A percentile compares a stretch with the other conserved stretches of the same genome.
Evolutionary conservation across 2,888 invertebrate genomes (phyloP).

Genomic region (Nemotelus pantherinus): DNA sequence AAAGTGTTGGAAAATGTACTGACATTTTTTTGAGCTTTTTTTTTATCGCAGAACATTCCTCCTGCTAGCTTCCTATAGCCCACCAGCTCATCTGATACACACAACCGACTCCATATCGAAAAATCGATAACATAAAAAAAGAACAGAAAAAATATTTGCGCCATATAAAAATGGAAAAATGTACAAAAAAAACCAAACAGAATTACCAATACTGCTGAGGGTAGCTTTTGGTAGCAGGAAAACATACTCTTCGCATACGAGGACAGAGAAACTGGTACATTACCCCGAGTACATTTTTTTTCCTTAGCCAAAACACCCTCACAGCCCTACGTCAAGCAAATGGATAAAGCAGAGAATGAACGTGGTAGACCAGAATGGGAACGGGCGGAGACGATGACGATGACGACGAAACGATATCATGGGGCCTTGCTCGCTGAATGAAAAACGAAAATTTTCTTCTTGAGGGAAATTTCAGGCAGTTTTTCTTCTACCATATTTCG

Average conservation of each 20-base stretch:
- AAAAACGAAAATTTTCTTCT: conserved; percentile 47
- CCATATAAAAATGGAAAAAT: conserved; percentile 38
- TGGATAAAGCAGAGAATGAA: background rate
- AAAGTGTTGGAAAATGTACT: background rate
- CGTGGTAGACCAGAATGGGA: background rate
- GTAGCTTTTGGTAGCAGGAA: conserved; percentile 31
- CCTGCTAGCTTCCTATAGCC: background rate
- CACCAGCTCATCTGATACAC: conserved; percentile 2
- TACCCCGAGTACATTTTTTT: conserved; percentile 23
- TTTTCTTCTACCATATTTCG: conserved; percentile 43
- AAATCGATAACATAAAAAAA: conserved; percentile 38
- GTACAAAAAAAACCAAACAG: conserved; percentile 10
- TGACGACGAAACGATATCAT: background rate
- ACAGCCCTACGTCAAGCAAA: background rate
- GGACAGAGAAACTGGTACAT: conserved; percentile 23
- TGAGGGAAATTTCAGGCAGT: conserved; percentile 45
- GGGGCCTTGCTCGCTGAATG: background rate
- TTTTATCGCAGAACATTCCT: background rate
- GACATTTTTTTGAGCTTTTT: conserved; percentile 4
- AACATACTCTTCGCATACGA: conserved; percentile 18
- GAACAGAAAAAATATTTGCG: conserved; percentile 22
- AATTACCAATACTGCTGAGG: conserved; percentile 16
- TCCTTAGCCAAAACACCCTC: conserved; percentile 27
- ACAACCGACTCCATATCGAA: conserved; percentile 3
- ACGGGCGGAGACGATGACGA: background rate